Conservation (phyloP, 1,140 invertebrate species). For the Heliconius nattereri region DNA sequence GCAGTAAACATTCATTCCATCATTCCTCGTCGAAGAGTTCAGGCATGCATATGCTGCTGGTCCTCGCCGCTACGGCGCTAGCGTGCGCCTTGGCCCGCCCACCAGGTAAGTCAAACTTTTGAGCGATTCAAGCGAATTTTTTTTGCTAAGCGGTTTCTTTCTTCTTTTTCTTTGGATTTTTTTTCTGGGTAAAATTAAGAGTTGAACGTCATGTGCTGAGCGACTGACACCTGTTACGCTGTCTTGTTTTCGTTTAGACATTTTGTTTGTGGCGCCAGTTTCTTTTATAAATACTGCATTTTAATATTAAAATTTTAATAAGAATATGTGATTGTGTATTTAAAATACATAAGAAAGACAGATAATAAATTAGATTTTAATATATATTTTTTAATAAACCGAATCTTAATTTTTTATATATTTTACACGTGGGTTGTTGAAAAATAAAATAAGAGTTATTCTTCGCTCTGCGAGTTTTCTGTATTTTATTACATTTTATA, state of each 20-base stretch:
- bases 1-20: conserved; percentile 53
- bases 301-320: neutral
- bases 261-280: neutral
- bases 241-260: conserved; percentile 16
- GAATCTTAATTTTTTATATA: too few relatives aligned
- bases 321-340: neutral
- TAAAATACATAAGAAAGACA: too few relatives aligned
- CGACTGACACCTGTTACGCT: conserved; percentile 45
- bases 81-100: conserved; percentile 56
- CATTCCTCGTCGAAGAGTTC: neutral
- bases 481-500: too few relatives aligned
- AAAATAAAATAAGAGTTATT: too few relatives aligned
- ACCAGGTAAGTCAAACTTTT: conserved; percentile 48
- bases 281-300: neutral
- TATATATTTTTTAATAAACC: too few relatives aligned
- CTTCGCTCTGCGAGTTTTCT: too few relatives aligned
- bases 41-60: conserved; percentile 57
- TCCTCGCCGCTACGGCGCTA: conserved; percentile 45
- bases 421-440: too few relatives aligned
- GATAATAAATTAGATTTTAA: too few relatives aligned
- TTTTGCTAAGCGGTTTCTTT: conserved; percentile 26
- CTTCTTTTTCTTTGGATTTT: neutral
- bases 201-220: neutral
- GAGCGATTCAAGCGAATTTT: conserved; percentile 25
- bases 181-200: neutral